Base-by-base conservation (phyloP, 2,888 invertebrate species). In the Drosophila leonis region DNA sequence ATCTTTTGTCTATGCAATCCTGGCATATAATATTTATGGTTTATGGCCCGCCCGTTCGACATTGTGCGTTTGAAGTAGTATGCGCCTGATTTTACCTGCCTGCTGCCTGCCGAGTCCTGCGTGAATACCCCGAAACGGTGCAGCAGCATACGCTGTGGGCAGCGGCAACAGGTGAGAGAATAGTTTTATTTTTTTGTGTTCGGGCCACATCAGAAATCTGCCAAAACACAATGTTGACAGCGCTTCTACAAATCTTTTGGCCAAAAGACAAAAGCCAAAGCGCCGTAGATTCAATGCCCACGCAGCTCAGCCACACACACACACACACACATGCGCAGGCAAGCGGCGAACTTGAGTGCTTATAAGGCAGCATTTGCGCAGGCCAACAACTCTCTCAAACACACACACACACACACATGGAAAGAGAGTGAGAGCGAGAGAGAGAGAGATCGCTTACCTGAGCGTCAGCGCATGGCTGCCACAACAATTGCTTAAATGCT, bases 211-310 rank as follows among this genome's bases (percentile, higher is more conserved):
- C 57, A 66, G 63, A 78, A 65, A 75, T 70, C 68, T 69, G 85
- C 62, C 73, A 76, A 60, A 84, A 72, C 75, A 78, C 49, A 76
- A 88, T 80, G 82, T 88, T 83, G 80, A 80, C 86, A 88, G 69
- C 77, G 68, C 56, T 73, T 69, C 70, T 57, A 74, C 75, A 84
- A 78, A 86, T 70, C 65, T 72, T 48, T 80, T 78, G 71, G 82
- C 82, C 74, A 81, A 86, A 83, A 88, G 72, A 88, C 89, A 88
- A 82, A 83, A 73, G 79, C 72, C 69, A 80, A 82, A 83, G 84
- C 82, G 87, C 82, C 84, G 72, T 78, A 72, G 80, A 66, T 75
- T 55, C 49, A 54, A 62, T 67, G 82, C 84, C 84, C 89, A 85
- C 84, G 87, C 84, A 89, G 84, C 75, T 88, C 80, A 82, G 48